Conservation (phyloP, 1,140 invertebrate species). For the Pararge aegeria region DNA sequence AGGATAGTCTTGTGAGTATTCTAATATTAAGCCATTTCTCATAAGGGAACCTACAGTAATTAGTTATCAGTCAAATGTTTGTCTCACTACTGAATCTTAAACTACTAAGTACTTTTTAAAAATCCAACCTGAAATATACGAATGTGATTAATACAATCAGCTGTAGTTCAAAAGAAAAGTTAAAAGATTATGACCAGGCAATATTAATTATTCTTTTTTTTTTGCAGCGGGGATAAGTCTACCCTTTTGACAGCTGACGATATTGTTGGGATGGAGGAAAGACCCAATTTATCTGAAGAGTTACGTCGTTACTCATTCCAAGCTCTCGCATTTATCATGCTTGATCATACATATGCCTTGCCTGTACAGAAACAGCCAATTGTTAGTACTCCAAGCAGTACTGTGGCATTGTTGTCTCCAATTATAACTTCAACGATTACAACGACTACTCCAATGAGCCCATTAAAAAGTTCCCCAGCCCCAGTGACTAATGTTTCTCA, state of each 20-base stretch:
- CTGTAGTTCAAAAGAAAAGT: no score
- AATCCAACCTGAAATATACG: no score
- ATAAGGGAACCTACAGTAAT: no score
- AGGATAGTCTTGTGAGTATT: slow-evolving; percentile 69
- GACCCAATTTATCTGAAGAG: slow-evolving; percentile 74
- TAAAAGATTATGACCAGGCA: no score
- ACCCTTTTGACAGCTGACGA: slow-evolving; percentile 70
- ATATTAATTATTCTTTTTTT: slow-evolving; percentile 32
- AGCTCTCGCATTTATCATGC: slow-evolving; percentile 68
- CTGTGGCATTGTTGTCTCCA: slow-evolving; percentile 18
- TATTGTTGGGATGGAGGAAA: slow-evolving; percentile 73
- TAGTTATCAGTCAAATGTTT: neutral
- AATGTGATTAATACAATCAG: no score
- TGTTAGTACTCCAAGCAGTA: slow-evolving; percentile 29
- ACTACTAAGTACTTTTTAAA: no score
- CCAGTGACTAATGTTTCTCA: slow-evolving; percentile 51
- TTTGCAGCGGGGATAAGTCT: slow-evolving; percentile 76
- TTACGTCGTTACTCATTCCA: slow-evolving; percentile 64
- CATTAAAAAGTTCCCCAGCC: slow-evolving; percentile 53
- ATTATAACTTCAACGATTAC: slow-evolving; percentile 27
- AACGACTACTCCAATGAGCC: slow-evolving; percentile 49
- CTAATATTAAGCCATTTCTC: neutral
- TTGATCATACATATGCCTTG: slow-evolving; percentile 76
- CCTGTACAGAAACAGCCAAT: slow-evolving; percentile 57
- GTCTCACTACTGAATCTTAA: slow-evolving; percentile 11